Evolutionary conservation across 1,140 invertebrate species (phyloP), one percentile per base, ranked within the genome.

Genomic region (Atopsyche davidsoni): DNA sequence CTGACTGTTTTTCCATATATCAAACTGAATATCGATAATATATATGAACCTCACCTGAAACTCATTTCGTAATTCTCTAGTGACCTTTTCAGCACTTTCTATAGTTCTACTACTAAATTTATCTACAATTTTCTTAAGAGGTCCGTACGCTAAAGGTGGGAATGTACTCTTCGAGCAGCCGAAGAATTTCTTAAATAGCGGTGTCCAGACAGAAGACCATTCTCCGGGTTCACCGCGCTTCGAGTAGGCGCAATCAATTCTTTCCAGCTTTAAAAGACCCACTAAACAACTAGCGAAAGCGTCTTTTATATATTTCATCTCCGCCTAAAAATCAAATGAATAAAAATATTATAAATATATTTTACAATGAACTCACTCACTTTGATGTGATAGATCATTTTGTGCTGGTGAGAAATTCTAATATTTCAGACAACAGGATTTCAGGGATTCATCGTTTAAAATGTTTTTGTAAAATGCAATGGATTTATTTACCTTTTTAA

Each of bases 221-320:
- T 76, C 66, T 51, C 79, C 73, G n/a, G 68, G 70, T 58, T 73
- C 71, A 54, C 73, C 72, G 16, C 69, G 75, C 49, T 77, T 77
- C 23, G 76, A 79, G 64, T 72, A 82, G 24, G 79, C 79, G 25
- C 74, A 80, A 21, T 74, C 71, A 16, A 81, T 68, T 49, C 80
- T 75, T 16, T 77, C 67, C 51, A 82, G 72, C 42, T 73, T 70
- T 38, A 81, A 60, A 21, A 83, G 63, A 17, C 74, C 68, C 28
- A 78, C 64, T 0, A 76, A 59, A 17, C 77, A 75, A 17, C 80
- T 70, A 57, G 81, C 80, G 60, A 81, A 72, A 21, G 75, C 74
- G 57, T 76, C 75, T 58, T 79, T 75, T 63, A 83, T 72, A 36
- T 79, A 71, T 28, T 75, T 66, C 25, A 83, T 70, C 50, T 78